phyloP scores from a whole-genome alignment of 2,797 vertebrate species.

The Kryptopterus vitreolus region DNA sequence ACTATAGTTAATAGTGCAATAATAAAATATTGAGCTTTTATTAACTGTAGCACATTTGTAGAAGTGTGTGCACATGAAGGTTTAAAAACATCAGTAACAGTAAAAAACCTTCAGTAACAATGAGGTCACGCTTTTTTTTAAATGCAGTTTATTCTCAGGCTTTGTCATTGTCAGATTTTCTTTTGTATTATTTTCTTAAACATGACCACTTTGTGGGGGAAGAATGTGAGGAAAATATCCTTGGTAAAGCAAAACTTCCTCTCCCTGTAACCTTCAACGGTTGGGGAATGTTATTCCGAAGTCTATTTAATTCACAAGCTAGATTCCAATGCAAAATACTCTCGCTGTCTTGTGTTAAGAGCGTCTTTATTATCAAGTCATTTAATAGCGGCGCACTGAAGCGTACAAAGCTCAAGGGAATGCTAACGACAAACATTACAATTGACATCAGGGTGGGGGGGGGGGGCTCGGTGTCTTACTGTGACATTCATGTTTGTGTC shows the following conservation, averaged over 20 bases:
- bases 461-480: neutral
- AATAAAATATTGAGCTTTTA: neutral
- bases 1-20: neutral
- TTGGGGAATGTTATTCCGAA: no score
- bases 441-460: neutral
- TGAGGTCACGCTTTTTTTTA: neutral
- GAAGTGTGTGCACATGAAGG: neutral
- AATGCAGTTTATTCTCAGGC: neutral
- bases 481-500: neutral
- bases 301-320: neutral
- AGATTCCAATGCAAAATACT: neutral
- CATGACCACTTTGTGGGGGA: neutral
- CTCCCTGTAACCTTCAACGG: no score
- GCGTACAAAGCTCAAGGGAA: neutral
- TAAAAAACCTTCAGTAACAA: no score
- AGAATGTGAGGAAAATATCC: neutral
- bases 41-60: neutral
- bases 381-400: neutral
- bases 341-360: neutral
- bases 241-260: no score
- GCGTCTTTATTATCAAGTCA: neutral
- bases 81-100: neutral
- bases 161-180: neutral
- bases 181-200: neutral
- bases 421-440: neutral